Base-by-base conservation (phyloP, 2,797 vertebrate genomes). In the Chloroceryle amazona region DNA sequence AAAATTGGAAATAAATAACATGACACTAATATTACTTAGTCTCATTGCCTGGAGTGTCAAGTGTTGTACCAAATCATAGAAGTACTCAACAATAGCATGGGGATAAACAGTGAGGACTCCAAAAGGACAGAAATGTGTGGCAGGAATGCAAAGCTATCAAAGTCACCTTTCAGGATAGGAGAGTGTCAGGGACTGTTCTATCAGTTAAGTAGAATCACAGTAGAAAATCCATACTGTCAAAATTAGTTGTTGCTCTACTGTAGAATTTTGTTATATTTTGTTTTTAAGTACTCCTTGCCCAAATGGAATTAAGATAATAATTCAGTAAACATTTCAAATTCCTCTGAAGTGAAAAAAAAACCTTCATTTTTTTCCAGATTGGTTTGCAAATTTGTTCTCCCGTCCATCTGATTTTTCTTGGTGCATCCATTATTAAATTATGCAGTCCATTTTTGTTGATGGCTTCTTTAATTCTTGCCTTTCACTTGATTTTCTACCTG, bases 391-490 rank as follows among this genome's bases (percentile, higher is more conserved):
- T 65, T 46, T 7, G 1, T 83, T 84, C 9, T 49, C 12, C 18
- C 0, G 1, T 55, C 47, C 6, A 2, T 57, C 41, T 62, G 23
- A 29, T 76, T 88, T 33, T 58, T 42, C 41, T 74, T 42, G 46
- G 19, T 19, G 5, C 0, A 0, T 65, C 89, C 62, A 49, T 81
- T 8, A 52, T 70, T 60, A 70, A 80, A 31, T 54, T 73, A 9
- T 41, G 22, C 0, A 1, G 20, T 66, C 39, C 6, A 1, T 57
- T 89, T 80, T 70, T 42, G 31, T 44, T 68, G 25, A 13, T 70
- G 39, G 12, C 39, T 92, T 88, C 54, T 86, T 86, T 81, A 65
- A 46, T 74, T 81, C 28, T 68, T 91, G 39, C 46, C 49, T 83
- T 81, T 74, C 2, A 0, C 39, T 74, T 74, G 31, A 31, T 85